phyloP scores from a whole-genome alignment of 2,888 invertebrate species.

The Agriotes lineatus region DNA sequence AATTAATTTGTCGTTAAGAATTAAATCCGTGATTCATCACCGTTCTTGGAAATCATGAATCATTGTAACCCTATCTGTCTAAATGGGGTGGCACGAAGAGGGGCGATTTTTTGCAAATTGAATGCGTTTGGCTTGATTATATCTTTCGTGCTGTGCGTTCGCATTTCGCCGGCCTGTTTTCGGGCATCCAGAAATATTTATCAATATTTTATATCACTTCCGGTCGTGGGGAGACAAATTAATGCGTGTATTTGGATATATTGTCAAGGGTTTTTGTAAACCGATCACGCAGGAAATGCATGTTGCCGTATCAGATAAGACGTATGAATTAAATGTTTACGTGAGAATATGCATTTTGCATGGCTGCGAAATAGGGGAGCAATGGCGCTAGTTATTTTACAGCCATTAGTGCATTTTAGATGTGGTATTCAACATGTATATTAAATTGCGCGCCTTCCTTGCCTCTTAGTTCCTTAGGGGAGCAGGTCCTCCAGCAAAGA shows the following conservation, averaged over 20 bases:
- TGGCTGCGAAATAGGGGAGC: constrained; percentile 34
- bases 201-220: constrained; percentile 35
- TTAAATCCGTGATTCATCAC: constrained; percentile 55
- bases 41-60: constrained; percentile 54
- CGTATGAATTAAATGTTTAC: constrained; percentile 40
- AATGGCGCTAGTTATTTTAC: constrained; percentile 23
- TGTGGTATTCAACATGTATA: constrained; percentile 32
- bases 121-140: constrained; percentile 45
- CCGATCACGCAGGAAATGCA: constrained; percentile 30
- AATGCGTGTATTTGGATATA: neutral
- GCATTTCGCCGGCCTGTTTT: constrained; percentile 13
- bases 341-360: constrained; percentile 43
- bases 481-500: neutral
- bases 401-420: constrained; percentile 36
- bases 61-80: constrained; percentile 49
- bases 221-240: constrained; percentile 26
- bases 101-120: constrained; percentile 43
- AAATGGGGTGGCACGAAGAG: constrained; percentile 23
- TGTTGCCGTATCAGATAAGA: constrained; percentile 27
- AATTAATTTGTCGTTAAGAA: constrained; percentile 45
- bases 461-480: constrained; percentile 5
- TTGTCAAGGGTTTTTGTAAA: constrained; percentile 19
- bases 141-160: constrained; percentile 25
- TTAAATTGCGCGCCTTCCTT: constrained; percentile 22
- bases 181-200: constrained; percentile 29